Conservation (phyloP, 2,113 vertebrate genomes). For the Reinhardtius hippoglossoides region DNA sequence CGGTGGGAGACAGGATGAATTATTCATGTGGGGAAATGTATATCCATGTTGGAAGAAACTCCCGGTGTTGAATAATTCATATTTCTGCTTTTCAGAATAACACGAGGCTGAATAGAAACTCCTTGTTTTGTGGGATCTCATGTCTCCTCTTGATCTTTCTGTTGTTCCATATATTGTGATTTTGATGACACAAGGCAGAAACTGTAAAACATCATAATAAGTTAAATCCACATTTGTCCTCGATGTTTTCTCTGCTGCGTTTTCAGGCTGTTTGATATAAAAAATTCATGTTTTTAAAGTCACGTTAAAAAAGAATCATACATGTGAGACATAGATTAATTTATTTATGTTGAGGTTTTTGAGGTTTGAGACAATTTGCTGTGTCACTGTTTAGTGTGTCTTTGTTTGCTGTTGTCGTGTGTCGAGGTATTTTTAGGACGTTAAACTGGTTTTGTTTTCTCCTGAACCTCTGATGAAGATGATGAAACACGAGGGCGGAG, state of each 20-base stretch:
- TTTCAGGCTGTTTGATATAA: too few relatives aligned
- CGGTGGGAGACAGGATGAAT: constrained; percentile 51
- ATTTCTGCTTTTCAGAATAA: constrained; percentile 25
- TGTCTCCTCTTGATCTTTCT: too few relatives aligned
- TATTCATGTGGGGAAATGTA: constrained; percentile 69
- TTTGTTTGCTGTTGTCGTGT: constrained; percentile 16
- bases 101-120: neutral
- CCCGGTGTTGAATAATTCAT: constrained; percentile 65
- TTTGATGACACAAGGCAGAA: neutral
- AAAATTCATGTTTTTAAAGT: neutral
- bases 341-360: too few relatives aligned
- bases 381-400: constrained; percentile 10
- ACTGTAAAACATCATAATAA: too few relatives aligned
- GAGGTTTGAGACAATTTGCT: constrained; percentile 10
- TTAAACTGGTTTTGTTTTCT: constrained; percentile 14
- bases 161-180: neutral
- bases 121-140: neutral
- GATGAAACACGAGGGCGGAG: constrained; percentile 27
- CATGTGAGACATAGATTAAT: too few relatives aligned
- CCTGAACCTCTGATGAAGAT: constrained; percentile 37
- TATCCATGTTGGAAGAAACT: constrained; percentile 63
- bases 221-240: neutral
- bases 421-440: constrained; percentile 47
- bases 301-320: too few relatives aligned
- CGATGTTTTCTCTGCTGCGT: neutral